Evolutionary conservation across 2,113 vertebrate genomes (phyloP).

Genomic region (Catharus minimus): DNA sequence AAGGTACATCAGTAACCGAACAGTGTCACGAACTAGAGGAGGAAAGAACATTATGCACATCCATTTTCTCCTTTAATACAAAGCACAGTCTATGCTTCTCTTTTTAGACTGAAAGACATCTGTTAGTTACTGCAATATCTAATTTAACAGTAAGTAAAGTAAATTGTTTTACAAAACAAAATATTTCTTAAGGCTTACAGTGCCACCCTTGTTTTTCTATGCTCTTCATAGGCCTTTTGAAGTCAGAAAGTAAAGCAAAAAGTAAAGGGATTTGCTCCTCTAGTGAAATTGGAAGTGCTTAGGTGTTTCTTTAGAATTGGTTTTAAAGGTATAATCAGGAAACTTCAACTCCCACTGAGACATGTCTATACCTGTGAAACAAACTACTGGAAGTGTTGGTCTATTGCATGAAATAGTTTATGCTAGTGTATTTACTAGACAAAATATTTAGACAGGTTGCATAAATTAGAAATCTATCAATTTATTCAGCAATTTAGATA

Average conservation of each 20-base stretch:
- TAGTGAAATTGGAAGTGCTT: background rate
- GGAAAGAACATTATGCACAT: background rate
- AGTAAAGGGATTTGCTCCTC: accelerated
- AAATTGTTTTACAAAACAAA: background rate
- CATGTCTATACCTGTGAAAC: background rate
- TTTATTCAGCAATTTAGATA: background rate
- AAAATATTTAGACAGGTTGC: background rate
- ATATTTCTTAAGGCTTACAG: background rate
- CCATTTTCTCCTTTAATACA: background rate
- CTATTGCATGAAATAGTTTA: background rate
- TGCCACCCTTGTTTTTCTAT: background rate
- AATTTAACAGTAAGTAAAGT: background rate
- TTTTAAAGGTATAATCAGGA: background rate
- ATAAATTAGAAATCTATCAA: background rate
- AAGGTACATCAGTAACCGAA: background rate
- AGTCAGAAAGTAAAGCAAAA: background rate
- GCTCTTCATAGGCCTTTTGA: background rate
- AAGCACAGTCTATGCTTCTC: background rate
- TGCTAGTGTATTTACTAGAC: background rate
- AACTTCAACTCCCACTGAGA: background rate
- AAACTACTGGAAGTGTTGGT: background rate
- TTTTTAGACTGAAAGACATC: background rate
- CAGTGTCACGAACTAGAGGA: background rate
- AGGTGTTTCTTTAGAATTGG: background rate
- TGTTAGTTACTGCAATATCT: background rate